phyloP scores from a whole-genome alignment of 2,113 vertebrate species.

The Pachycephala philippinensis region DNA sequence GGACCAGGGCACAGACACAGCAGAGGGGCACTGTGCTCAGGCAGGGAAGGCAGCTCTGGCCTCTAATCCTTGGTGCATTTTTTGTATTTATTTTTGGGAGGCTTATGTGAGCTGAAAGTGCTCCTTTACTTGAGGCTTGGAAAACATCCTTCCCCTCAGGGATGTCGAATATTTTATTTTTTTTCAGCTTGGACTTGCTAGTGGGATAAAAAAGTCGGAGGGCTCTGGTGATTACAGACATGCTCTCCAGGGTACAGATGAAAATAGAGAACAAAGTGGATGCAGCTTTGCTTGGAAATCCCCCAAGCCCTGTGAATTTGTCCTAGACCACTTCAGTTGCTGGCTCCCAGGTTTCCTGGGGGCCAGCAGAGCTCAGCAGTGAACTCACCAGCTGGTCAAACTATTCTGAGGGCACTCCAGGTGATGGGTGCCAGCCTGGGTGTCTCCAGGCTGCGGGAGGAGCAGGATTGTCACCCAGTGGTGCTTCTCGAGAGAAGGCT shows the following conservation, averaged over 20 bases:
- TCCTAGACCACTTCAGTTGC: background rate
- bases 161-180: background rate
- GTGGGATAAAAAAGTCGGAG: background rate
- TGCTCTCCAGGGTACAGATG: background rate
- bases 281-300: slow-evolving; percentile 1
- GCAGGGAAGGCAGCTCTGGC: background rate
- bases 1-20: background rate
- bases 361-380: background rate
- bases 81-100: slow-evolving; percentile 42
- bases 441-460: background rate
- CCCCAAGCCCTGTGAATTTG: background rate
- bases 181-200: background rate
- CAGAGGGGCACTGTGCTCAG: background rate
- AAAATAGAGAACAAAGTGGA: background rate
- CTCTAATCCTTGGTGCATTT: background rate
- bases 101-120: background rate
- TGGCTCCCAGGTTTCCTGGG: background rate
- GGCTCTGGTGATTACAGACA: background rate
- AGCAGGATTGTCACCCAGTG: background rate
- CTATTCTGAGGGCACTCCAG: background rate
- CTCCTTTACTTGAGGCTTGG: background rate
- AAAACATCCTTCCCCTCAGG: slow-evolving; percentile 14
- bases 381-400: background rate
- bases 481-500: background rate
- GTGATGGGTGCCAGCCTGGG: background rate